These are phyloP conservation scores for Chloromyia formosa DNA, from an alignment of 2,888 invertebrate genomes.

Conservation along the genomic window DNA sequence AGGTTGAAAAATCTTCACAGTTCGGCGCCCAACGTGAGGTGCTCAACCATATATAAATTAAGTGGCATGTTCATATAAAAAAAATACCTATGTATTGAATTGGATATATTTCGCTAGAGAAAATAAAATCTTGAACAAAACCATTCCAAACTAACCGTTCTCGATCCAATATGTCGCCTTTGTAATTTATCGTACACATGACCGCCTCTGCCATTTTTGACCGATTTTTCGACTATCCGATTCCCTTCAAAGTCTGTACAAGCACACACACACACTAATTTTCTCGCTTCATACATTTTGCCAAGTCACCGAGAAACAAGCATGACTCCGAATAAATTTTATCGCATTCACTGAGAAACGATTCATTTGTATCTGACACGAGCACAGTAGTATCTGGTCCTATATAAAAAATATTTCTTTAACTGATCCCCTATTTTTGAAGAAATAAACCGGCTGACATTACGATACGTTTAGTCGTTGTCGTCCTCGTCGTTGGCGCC, in stretches of 20 bases:
- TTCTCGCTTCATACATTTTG: not conserved
- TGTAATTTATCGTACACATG: too few species aligned
- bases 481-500: not conserved
- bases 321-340: not conserved
- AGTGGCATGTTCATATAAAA: too few species aligned
- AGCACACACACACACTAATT: not conserved
- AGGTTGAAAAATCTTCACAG: too few species aligned
- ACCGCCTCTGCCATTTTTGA: too few species aligned
- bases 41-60: too few species aligned
- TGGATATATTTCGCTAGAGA: too few species aligned
- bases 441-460: slow-evolving; percentile 4
- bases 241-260: not conserved
- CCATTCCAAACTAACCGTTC: too few species aligned
- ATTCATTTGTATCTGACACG: slow-evolving; percentile 4
- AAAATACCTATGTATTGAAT: too few species aligned
- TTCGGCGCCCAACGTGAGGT: too few species aligned
- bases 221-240: too few species aligned
- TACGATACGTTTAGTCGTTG: not conserved
- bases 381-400: not conserved
- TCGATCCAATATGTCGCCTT: too few species aligned
- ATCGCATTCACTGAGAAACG: not conserved
- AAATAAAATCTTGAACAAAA: too few species aligned
- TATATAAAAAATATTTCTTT: slow-evolving; percentile 13
- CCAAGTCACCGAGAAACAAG: not conserved
- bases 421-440: slow-evolving; percentile 11